Percentiles rank a stretch among this genome's conserved stretches.
These are phyloP conservation scores for Equus quagga DNA, from an alignment of 2,113 vertebrate species.

Conservation along the genomic window DNA sequence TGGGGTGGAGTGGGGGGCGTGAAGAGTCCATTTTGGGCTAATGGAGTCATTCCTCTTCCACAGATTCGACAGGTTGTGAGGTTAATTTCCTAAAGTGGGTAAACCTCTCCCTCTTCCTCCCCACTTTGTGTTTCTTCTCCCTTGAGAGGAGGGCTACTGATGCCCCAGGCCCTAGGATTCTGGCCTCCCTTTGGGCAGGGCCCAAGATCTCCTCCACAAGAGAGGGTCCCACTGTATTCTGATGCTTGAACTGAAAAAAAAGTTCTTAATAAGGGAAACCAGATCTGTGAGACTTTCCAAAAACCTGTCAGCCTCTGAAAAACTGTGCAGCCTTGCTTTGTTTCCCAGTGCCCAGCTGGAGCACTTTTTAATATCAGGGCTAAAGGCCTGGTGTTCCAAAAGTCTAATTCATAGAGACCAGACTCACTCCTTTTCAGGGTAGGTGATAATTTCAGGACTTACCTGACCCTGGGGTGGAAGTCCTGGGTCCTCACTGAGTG, in stretches of 20 bases:
- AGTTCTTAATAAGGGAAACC: not conserved
- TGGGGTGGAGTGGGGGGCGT: not conserved
- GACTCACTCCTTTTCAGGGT: not conserved
- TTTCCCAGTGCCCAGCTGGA: not conserved
- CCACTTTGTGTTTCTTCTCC: not conserved
- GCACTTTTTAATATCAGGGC: not conserved
- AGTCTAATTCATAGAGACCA: not conserved
- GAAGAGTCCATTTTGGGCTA: not conserved
- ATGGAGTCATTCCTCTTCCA: not conserved
- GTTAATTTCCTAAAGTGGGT: not conserved
- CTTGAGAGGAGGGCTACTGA: not conserved
- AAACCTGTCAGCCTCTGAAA: slow-evolving; percentile 11
- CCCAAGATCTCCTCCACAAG: not conserved
- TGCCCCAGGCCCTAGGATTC: not conserved
- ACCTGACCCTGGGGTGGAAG: not conserved
- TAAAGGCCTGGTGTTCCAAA: slow-evolving; percentile 31
- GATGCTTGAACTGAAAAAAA: not conserved
- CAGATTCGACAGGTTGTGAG: not conserved
- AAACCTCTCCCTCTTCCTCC: not conserved
- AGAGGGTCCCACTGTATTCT: not conserved
- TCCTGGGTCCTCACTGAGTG: not conserved
- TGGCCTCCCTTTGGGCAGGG: not conserved
- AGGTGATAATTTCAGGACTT: not conserved
- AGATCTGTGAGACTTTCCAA: not conserved
- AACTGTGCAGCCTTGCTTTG: not conserved